phyloP scores from a whole-genome alignment of 2,113 vertebrate genomes.

The Glaucomys volans region DNA sequence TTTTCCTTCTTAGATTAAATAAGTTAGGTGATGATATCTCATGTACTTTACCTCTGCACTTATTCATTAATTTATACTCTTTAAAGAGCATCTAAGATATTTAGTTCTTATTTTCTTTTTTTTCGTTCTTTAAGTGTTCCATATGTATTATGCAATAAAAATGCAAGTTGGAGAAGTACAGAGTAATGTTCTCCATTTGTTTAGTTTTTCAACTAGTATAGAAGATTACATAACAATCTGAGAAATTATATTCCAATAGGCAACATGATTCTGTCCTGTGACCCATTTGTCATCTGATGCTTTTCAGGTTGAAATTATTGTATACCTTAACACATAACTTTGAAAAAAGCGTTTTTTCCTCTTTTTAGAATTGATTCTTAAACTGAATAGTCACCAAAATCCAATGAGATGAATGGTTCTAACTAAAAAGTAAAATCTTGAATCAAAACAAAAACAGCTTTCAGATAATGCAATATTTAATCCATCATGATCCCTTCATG shows the following conservation, averaged over 20 bases:
- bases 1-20: background rate
- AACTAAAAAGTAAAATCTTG: background rate
- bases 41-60: background rate
- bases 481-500: background rate
- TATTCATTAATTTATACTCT: background rate
- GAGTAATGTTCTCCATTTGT: background rate
- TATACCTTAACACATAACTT: background rate
- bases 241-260: background rate
- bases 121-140: background rate
- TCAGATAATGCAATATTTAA: background rate
- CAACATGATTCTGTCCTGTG: background rate
- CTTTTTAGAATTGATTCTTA: background rate
- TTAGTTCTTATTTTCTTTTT: background rate
- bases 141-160: background rate
- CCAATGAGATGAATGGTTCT: background rate
- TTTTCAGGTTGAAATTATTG: background rate
- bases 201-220: background rate
- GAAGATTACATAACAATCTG: background rate
- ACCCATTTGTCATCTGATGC: background rate
- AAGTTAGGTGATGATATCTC: background rate
- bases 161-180: background rate
- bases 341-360: background rate
- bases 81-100: background rate
- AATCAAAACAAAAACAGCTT: background rate
- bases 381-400: background rate